Evolutionary conservation across 1,140 invertebrate genomes (phyloP), one percentile per base, ranked within the genome.

Genomic region (Drosophila repleta): DNA sequence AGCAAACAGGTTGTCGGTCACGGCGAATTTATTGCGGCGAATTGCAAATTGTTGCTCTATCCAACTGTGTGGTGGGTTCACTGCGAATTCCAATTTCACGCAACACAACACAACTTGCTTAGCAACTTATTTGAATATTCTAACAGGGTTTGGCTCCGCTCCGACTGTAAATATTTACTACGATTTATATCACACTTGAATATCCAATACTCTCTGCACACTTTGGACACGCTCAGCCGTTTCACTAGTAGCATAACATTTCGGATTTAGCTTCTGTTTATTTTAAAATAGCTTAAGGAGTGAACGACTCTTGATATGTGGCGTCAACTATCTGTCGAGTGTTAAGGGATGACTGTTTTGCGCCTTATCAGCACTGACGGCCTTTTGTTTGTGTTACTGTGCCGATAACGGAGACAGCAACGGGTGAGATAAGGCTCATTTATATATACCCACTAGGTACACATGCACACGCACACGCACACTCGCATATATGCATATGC

Each of bases 1-100:
- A 74, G 70, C 82, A 87, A 87, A 87, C 83, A 87, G 83, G 83
- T 88, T 83, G 83, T 87, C 76, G 79, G 41, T 35, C 35, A 56
- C 80, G 80, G 78, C 79, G 78, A 82, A 75, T 63, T 55, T 20
- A 26, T 18, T 67, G 43, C 51, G 71, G 80, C 79, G 78, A 83
- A 82, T 79, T 72, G 43, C 41, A 49, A 58, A 53, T 45, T 39
- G 60, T 52, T 71, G 37, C 45, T 46, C 39, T 43, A 43, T 58
- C 53, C 21, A 51, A 62, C 48, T 74, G 53, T 52, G 35, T 64
- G 58, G 72, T 70, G 71, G 66, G 71, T 70, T 74, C 52, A 70
- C 65, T 74, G 63, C 52, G 20, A 13, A n/a, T 37, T 24, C 51
- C 51, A 55, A n/a, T n/a, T n/a, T n/a, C n/a, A n/a, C n/a, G n/a